Conservation (phyloP, 2,113 vertebrate genomes). For the Anas platyrhynchos region DNA sequence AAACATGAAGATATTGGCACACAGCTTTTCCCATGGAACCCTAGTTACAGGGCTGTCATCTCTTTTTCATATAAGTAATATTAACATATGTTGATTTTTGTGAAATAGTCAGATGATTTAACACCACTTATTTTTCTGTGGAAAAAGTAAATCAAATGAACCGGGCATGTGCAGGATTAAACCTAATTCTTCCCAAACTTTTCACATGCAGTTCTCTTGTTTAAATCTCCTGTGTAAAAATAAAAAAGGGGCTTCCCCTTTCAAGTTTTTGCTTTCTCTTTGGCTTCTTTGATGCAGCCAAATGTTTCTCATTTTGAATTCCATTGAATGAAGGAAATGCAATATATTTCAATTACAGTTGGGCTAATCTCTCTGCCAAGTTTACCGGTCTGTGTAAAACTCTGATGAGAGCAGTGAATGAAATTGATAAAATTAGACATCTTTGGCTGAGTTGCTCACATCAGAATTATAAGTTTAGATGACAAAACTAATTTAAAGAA, state of each 20-base stretch:
- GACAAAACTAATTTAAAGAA: conserved; percentile 54
- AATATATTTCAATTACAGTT: conserved; percentile 50
- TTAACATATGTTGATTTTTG: neutral
- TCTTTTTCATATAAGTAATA: neutral
- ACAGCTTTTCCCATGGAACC: neutral
- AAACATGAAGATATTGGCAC: neutral
- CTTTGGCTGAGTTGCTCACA: conserved; percentile 11
- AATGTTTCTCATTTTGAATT: conserved; percentile 48
- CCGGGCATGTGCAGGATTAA: neutral
- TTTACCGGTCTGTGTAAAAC: conserved; percentile 15
- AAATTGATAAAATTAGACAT: conserved; percentile 46
- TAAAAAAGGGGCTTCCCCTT: neutral
- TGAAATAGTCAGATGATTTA: neutral
- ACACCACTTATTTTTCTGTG: neutral
- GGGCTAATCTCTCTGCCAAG: conserved; percentile 30
- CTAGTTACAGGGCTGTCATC: neutral
- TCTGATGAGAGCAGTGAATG: neutral
- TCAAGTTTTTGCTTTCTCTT: conserved; percentile 25
- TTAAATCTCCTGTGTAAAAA: neutral
- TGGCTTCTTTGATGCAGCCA: conserved; percentile 13
- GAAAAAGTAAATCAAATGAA: neutral
- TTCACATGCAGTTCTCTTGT: neutral
- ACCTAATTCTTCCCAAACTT: neutral
- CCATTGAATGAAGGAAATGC: conserved; percentile 21
- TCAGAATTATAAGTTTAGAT: conserved; percentile 33